Conservation (phyloP, 2,113 vertebrate species). For the Aptenodytes patagonicus region DNA sequence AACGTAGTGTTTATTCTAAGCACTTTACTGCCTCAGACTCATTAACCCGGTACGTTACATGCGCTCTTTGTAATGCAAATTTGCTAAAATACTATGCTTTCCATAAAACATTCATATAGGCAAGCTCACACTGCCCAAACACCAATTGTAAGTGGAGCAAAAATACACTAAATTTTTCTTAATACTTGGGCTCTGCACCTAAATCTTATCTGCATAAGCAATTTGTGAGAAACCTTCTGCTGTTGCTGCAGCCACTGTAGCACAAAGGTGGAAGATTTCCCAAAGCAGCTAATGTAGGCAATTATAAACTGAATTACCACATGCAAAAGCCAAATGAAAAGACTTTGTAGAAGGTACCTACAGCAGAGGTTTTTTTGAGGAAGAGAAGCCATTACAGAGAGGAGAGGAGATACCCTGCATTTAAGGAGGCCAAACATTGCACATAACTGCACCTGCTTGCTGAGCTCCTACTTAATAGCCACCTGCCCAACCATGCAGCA, state of each 20-base stretch:
- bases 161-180: not conserved
- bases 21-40: constrained; percentile 24
- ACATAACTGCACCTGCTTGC: not conserved
- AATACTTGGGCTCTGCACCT: not conserved
- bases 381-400: not conserved
- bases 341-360: not conserved
- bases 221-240: constrained; percentile 8
- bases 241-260: not conserved
- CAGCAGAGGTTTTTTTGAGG: not conserved
- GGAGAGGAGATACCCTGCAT: not conserved
- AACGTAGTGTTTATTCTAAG: constrained; percentile 30
- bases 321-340: constrained; percentile 21
- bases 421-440: not conserved
- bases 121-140: constrained; percentile 15
- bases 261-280: constrained; percentile 41
- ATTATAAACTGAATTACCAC: constrained; percentile 28
- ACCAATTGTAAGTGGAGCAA: not conserved
- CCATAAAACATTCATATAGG: constrained; percentile 34
- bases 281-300: constrained; percentile 30
- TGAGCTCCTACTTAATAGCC: not conserved
- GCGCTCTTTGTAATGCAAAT: constrained; percentile 58
- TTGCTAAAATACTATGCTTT: constrained; percentile 36
- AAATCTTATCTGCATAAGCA: constrained; percentile 13
- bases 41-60: constrained; percentile 31
- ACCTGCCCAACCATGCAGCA: not conserved